Evolutionary conservation across 1,140 invertebrate species (phyloP).

Genomic region (Drosophila ambigua): DNA sequence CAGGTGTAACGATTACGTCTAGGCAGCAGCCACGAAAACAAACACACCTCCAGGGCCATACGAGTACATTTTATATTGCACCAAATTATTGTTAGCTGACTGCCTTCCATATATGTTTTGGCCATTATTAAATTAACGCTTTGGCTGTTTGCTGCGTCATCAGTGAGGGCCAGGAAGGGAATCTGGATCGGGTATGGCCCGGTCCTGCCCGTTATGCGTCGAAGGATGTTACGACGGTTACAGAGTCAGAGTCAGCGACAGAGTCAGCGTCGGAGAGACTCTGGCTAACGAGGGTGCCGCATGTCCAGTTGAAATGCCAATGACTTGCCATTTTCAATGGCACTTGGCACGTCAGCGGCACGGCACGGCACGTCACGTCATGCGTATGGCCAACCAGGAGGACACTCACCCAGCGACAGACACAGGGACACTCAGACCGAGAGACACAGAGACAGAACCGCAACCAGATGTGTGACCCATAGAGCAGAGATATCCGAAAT

Average conservation of each 20-base stretch:
- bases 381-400: constrained; percentile 54
- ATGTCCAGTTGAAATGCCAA: constrained; percentile 81
- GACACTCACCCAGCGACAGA: constrained; percentile 7
- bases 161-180: constrained; percentile 6
- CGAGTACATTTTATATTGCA: constrained; percentile 53
- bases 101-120: constrained; percentile 37
- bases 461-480: constrained; percentile 28
- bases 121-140: constrained; percentile 80
- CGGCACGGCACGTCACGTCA: constrained; percentile 62
- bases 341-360: constrained; percentile 72
- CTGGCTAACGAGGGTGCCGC: constrained; percentile 76
- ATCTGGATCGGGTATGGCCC: not conserved
- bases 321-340: constrained; percentile 79
- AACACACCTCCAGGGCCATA: constrained; percentile 39
- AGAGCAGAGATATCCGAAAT: constrained; percentile 42
- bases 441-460: constrained; percentile 19
- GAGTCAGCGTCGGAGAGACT: constrained; percentile 33
- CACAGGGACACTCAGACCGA: not conserved
- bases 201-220: constrained; percentile 72
- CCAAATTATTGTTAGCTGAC: constrained; percentile 54
- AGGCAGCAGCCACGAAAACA: constrained; percentile 41
- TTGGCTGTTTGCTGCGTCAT: constrained; percentile 66
- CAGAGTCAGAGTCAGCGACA: constrained; percentile 7
- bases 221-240: constrained; percentile 65
- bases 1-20: constrained; percentile 64